Conservation (phyloP, 2,888 invertebrate genomes). For the Scaptomyza polygonia region DNA sequence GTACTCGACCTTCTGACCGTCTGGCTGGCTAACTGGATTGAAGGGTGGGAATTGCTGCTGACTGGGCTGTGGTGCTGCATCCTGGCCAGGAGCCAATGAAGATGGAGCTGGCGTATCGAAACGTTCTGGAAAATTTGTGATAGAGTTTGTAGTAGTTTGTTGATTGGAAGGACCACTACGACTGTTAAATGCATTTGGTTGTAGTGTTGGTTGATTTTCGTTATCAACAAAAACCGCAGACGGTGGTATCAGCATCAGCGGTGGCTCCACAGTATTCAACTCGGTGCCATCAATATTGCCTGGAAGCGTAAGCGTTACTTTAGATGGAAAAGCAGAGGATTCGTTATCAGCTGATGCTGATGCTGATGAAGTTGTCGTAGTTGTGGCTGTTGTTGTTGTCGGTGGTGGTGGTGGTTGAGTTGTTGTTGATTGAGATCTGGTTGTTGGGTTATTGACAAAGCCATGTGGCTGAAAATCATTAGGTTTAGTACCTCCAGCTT, state of each 20-base stretch:
- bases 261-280: conserved; percentile 61
- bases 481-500: conserved; percentile 57
- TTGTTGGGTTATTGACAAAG: conserved; percentile 35
- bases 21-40: conserved; percentile 7
- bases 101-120: conserved; percentile 59
- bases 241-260: conserved; percentile 72
- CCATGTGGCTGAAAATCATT: conserved; percentile 62
- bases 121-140: conserved; percentile 81
- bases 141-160: conserved; percentile 72
- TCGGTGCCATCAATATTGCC: conserved; percentile 34
- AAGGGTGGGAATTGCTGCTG: conserved; percentile 65
- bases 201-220: conserved; percentile 7
- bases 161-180: conserved; percentile 22
- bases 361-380: conserved; percentile 45
- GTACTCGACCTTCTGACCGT: conserved; percentile 76
- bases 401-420: conserved; percentile 19
- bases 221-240: conserved; percentile 14
- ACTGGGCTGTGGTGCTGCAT: conserved; percentile 19
- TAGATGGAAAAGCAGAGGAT: conserved; percentile 76
- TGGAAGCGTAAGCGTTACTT: conserved; percentile 78
- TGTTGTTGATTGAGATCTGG: conserved; percentile 28
- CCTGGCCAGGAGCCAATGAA: conserved; percentile 1
- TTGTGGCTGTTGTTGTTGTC: conserved; percentile 26
- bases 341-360: conserved; percentile 59
- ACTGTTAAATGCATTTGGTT: conserved; percentile 25